These are phyloP conservation scores for Rattus rattus DNA, from an alignment of 2,113 vertebrate species.

Conservation along the genomic window DNA sequence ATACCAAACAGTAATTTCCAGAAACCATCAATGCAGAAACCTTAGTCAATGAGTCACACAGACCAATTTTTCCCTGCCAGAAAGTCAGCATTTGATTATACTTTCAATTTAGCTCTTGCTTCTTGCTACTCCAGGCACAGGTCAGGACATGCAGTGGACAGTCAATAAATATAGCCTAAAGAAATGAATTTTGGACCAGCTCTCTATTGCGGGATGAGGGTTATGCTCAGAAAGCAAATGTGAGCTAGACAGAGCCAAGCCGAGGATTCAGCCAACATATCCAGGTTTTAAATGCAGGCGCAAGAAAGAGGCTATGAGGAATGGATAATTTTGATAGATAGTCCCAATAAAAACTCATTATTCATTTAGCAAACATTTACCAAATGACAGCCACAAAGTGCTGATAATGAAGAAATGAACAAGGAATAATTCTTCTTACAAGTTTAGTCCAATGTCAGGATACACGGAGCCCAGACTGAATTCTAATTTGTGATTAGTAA, in stretches of 20 bases:
- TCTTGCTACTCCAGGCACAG: constrained; percentile 41
- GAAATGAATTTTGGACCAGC: constrained; percentile 46
- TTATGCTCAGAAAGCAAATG: constrained; percentile 46
- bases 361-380: constrained; percentile 42
- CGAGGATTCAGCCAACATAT: constrained; percentile 8
- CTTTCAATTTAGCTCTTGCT: constrained; percentile 58
- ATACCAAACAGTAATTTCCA: constrained; percentile 54
- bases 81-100: constrained; percentile 59
- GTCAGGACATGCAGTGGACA: background rate
- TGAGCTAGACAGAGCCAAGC: background rate
- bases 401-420: constrained; percentile 18
- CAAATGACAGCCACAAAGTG: constrained; percentile 42
- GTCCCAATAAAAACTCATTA: constrained; percentile 5
- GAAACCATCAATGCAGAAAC: constrained; percentile 27
- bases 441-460: background rate
- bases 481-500: constrained; percentile 16
- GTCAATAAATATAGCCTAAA: constrained; percentile 45
- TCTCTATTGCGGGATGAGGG: background rate
- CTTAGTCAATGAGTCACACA: constrained; percentile 31
- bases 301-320: constrained; percentile 12
- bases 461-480: background rate
- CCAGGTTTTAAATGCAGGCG: background rate
- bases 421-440: constrained; percentile 29
- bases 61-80: constrained; percentile 41
- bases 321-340: background rate